phyloP scores from a whole-genome alignment of 2,888 invertebrate genomes.

The Agrilus cyanescens region DNA sequence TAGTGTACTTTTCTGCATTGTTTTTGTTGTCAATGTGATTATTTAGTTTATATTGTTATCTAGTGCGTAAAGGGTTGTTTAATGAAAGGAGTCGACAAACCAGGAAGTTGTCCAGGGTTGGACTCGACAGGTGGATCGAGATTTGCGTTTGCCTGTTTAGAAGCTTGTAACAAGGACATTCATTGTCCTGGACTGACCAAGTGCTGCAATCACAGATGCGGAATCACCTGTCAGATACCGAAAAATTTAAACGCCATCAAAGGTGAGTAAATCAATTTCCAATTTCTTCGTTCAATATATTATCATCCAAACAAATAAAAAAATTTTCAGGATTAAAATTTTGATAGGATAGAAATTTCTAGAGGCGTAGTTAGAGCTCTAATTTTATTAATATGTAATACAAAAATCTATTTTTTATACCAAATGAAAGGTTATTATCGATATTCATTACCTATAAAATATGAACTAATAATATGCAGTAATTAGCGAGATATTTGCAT shows the following conservation, averaged over 20 bases:
- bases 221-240: conserved; percentile 56
- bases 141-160: conserved; percentile 49
- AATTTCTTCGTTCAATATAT: neutral
- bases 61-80: conserved; percentile 51
- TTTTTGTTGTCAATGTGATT: too few species aligned
- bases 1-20: too few species aligned
- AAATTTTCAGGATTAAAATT: too few species aligned
- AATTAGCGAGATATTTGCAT: too few species aligned
- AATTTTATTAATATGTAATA: too few species aligned
- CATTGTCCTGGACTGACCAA: conserved; percentile 58
- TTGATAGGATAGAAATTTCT: too few species aligned
- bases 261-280: conserved; percentile 36
- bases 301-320: too few species aligned
- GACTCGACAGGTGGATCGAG: conserved; percentile 29
- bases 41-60: conserved; percentile 14
- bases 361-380: too few species aligned
- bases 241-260: conserved; percentile 43
- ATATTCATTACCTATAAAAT: too few species aligned
- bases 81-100: conserved; percentile 36
- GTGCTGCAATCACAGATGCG: conserved; percentile 58
- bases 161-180: conserved; percentile 49
- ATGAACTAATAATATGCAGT: too few species aligned
- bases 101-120: conserved; percentile 35
- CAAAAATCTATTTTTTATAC: too few species aligned
- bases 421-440: too few species aligned